These are phyloP conservation scores for Apodemia mormo DNA, from an alignment of 2,888 invertebrate species.

Conservation along the genomic window DNA sequence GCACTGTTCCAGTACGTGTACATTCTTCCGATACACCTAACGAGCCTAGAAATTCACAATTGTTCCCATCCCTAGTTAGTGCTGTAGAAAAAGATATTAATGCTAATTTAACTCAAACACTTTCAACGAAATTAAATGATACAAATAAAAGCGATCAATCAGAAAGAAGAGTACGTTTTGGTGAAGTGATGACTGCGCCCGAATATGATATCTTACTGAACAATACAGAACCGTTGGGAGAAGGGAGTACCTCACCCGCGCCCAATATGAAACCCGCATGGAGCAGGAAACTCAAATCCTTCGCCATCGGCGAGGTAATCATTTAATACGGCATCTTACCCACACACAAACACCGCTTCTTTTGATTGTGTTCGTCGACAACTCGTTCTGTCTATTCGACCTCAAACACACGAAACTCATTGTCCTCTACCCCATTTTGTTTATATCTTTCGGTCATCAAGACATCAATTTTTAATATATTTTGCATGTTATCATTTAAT, in stretches of 20 bases:
- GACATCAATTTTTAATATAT: constrained; percentile 66
- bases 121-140: constrained; percentile 52
- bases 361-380: constrained; percentile 80
- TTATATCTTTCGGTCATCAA: constrained; percentile 61
- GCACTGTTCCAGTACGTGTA: constrained; percentile 58
- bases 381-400: constrained; percentile 58
- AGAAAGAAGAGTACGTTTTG: constrained; percentile 77
- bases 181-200: constrained; percentile 69
- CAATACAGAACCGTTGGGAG: constrained; percentile 62
- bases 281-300: constrained; percentile 80
- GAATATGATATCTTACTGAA: constrained; percentile 63
- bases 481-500: constrained; percentile 67
- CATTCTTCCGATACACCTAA: constrained; percentile 50
- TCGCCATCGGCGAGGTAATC: constrained; percentile 81
- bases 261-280: constrained; percentile 71
- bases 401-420: constrained; percentile 60
- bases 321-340: constrained; percentile 71
- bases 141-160: constrained; percentile 66
- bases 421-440: constrained; percentile 62
- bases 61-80: constrained; percentile 52
- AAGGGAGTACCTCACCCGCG: constrained; percentile 63
- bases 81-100: constrained; percentile 64
- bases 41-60: constrained; percentile 50
- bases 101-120: constrained; percentile 59
- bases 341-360: constrained; percentile 71